Conservation (phyloP, 2,888 invertebrate species). For the Lasioglossum calceatum region DNA sequence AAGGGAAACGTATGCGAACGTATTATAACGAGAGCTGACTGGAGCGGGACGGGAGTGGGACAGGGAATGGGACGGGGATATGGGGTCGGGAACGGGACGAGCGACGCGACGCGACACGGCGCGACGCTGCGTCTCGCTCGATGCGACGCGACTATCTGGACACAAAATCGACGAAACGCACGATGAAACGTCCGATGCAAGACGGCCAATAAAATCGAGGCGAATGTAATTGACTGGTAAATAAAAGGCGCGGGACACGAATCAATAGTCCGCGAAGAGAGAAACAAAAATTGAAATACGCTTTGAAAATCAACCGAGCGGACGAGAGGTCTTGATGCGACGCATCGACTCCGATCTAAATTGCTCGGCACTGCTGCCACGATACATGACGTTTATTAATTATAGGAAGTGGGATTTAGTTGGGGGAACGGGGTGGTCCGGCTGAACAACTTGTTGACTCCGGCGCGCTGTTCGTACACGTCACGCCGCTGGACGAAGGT, state of each 20-base stretch:
- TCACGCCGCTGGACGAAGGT: slow-evolving; percentile 44
- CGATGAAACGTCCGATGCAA: slow-evolving; percentile 60
- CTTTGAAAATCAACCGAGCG: slow-evolving; percentile 66
- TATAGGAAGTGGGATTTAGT: slow-evolving; percentile 77
- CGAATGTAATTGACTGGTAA: slow-evolving; percentile 63
- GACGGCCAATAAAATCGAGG: slow-evolving; percentile 60
- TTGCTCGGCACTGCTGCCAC: slow-evolving; percentile 67
- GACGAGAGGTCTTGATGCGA: slow-evolving; percentile 60
- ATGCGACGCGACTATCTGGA: slow-evolving; percentile 44
- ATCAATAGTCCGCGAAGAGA: slow-evolving; percentile 51
- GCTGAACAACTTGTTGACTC: slow-evolving; percentile 77
- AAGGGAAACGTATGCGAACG: neutral
- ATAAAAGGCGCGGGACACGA: slow-evolving; percentile 64
- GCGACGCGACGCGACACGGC: neutral
- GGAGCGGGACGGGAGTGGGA: neutral
- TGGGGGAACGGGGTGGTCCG: slow-evolving; percentile 71
- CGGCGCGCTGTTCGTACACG: slow-evolving; percentile 64
- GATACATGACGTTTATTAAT: slow-evolving; percentile 77
- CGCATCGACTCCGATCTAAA: slow-evolving; percentile 66
- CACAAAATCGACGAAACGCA: slow-evolving; percentile 59
- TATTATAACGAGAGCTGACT: slow-evolving; percentile 4
- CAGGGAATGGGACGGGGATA: neutral
- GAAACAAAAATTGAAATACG: slow-evolving; percentile 65
- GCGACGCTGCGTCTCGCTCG: slow-evolving; percentile 35
- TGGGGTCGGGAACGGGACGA: neutral